Base-by-base conservation (phyloP, 1,140 invertebrate genomes). In the Galleria mellonella region DNA sequence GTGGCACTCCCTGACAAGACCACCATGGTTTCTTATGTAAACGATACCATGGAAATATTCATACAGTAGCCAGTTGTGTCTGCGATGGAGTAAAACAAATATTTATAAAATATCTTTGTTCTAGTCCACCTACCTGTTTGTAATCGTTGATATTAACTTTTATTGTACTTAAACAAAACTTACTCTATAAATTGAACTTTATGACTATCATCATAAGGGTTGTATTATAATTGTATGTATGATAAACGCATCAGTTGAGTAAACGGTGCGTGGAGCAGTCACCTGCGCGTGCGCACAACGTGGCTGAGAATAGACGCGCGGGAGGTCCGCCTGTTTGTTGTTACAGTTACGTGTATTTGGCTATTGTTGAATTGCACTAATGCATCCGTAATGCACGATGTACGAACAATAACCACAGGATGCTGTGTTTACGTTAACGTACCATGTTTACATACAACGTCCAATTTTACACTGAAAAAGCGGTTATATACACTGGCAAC, bases 251-350 rank as follows among this genome's bases (percentile, higher is more conserved):
- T 36, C 17, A 29, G 17, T 36, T 47, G 29, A 32, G 35, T 9
- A 23, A 10, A 17, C 44, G 31, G 13, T 32, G 10, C 9, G 8
- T 8, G 32, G 13, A 27, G 30, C n/a, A 15, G 17, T 8, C 14
- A 12, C 13, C 41, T 1, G 14, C 8, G 17, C 31, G 10, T 35
- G 23, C 17, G 7, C 30, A 31, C 27, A 23, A 3, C 17, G 17
- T 23, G 6, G 17, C 17, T 23, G 29, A 51, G 42, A 51, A 51
- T 51, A 51, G 31, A 39, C 38, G 29, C 31, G 9, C 33, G 60
- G 67, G 62, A 61, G 66, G 66, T 71, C 67, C 12, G 15, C 31
- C 43, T 63, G 70, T 76, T 76, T 76, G 60, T 76, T 76, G 63
- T 72, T 73, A 52, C 68, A 62, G 69, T 63, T 54, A 54, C 61